Conservation (phyloP, 2,888 invertebrate species). For the Nebria salina region DNA sequence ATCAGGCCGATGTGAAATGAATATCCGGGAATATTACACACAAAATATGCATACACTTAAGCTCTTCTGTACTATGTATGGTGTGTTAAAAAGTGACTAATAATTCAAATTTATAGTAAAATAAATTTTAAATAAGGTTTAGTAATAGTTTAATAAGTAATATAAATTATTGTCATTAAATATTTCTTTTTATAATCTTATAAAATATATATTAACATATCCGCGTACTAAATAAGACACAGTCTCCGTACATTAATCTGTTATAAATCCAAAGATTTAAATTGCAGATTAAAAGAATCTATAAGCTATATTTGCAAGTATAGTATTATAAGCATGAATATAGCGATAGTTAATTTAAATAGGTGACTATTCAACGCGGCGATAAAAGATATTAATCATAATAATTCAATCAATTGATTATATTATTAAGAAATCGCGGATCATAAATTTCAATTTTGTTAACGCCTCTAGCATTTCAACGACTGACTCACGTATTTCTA, state of each 20-base stretch:
- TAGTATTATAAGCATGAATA: not conserved
- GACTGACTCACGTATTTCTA: not conserved
- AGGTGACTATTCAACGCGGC: slow-evolving; percentile 9
- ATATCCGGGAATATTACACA: no score
- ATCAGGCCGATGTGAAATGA: no score
- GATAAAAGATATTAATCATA: slow-evolving; percentile 27
- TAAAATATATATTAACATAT: not conserved
- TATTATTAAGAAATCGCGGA: slow-evolving; percentile 18
- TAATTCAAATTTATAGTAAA: no score
- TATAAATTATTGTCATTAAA: not conserved
- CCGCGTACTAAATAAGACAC: not conserved
- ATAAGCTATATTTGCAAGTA: not conserved
- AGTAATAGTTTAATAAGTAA: no score
- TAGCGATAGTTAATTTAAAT: slow-evolving; percentile 8
- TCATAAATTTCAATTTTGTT: slow-evolving; percentile 15
- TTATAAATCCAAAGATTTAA: not conserved
- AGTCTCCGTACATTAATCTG: not conserved
- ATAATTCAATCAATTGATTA: slow-evolving; percentile 17
- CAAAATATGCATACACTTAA: no score
- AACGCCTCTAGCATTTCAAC: not conserved
- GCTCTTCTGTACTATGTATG: no score
- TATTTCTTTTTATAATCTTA: not conserved
- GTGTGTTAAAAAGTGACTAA: no score
- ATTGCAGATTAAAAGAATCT: not conserved
- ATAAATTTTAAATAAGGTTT: no score